phyloP scores from a whole-genome alignment of 2,888 invertebrate species.

The Drosophila mimica region DNA sequence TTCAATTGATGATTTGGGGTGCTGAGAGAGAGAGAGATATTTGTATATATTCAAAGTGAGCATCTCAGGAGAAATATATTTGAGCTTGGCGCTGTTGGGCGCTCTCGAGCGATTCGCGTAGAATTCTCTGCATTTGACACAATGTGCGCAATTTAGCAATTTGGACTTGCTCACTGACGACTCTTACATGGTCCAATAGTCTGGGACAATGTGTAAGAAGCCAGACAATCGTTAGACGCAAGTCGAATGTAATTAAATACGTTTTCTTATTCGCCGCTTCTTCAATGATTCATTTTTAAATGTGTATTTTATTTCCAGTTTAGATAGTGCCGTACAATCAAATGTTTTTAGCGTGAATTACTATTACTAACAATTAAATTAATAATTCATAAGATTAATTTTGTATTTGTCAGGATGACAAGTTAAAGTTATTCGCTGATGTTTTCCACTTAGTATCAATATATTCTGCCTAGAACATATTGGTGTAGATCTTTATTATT shows the following conservation, averaged over 20 bases:
- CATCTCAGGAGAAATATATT: slow-evolving; percentile 17
- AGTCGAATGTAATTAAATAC: neutral
- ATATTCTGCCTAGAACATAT: no score
- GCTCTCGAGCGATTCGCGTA: slow-evolving; percentile 21
- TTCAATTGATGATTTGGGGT: slow-evolving; percentile 17
- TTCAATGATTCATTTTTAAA: neutral
- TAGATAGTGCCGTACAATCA: neutral
- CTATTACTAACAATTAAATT: neutral
- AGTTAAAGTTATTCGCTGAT: neutral
- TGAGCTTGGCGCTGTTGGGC: slow-evolving; percentile 1
- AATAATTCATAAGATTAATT: neutral
- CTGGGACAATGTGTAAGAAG: slow-evolving; percentile 12
- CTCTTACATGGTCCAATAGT: slow-evolving; percentile 4
- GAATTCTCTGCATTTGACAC: slow-evolving; percentile 24
- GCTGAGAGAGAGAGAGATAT: slow-evolving; percentile 1
- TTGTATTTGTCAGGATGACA: neutral
- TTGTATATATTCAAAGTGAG: neutral
- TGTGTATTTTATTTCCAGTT: neutral
- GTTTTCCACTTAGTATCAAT: no score
- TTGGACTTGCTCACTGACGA: slow-evolving; percentile 34
- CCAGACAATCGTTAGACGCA: slow-evolving; percentile 2
- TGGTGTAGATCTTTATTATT: neutral
- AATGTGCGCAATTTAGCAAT: slow-evolving; percentile 22
- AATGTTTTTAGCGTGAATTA: neutral
- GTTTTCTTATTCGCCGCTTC: neutral